Conservation (phyloP, 53 echinoderm and acorn worm species). For the Echinarachnius parma region DNA sequence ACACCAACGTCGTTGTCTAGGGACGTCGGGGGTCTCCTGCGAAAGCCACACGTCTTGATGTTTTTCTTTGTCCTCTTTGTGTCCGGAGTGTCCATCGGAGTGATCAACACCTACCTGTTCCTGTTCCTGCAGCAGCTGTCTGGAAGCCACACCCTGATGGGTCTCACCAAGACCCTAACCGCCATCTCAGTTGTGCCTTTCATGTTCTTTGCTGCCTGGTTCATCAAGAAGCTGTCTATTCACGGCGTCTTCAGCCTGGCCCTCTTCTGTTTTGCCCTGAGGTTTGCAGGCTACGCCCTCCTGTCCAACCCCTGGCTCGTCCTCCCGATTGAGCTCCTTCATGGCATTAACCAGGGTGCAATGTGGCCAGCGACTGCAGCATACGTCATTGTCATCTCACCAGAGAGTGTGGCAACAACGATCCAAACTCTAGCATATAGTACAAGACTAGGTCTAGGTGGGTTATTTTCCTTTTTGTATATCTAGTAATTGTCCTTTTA, state of each 20-base stretch:
- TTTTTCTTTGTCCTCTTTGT: conserved; percentile 45
- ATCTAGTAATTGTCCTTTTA: too few relatives aligned
- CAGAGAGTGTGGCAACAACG: conserved; percentile 59
- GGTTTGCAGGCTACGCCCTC: conserved; percentile 63
- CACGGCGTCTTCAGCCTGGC: conserved; percentile 56
- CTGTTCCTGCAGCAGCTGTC: conserved; percentile 77
- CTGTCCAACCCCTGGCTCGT: conserved; percentile 65
- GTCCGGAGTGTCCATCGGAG: conserved; percentile 61
- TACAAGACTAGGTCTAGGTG: conserved; percentile 58
- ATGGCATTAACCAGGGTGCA: conserved; percentile 72
- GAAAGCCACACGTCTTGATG: conserved; percentile 41
- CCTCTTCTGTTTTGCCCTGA: conserved; percentile 50
- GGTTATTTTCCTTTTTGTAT: too few relatives aligned
- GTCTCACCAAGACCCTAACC: conserved; percentile 70
- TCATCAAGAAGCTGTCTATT: conserved; percentile 66
- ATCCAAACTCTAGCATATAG: conserved; percentile 53
- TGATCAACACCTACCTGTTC: conserved; percentile 71
- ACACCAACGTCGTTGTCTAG: conserved; percentile 48
- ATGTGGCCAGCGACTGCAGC: conserved; percentile 59
- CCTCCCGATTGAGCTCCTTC: conserved; percentile 65
- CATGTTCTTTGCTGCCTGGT: conserved; percentile 63
- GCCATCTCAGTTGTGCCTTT: conserved; percentile 77
- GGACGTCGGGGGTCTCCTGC: conserved; percentile 45
- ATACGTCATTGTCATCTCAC: conserved; percentile 54
- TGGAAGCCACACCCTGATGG: conserved; percentile 73